phyloP scores from a whole-genome alignment of 2,888 invertebrate species.

The Melolontha melolontha region DNA sequence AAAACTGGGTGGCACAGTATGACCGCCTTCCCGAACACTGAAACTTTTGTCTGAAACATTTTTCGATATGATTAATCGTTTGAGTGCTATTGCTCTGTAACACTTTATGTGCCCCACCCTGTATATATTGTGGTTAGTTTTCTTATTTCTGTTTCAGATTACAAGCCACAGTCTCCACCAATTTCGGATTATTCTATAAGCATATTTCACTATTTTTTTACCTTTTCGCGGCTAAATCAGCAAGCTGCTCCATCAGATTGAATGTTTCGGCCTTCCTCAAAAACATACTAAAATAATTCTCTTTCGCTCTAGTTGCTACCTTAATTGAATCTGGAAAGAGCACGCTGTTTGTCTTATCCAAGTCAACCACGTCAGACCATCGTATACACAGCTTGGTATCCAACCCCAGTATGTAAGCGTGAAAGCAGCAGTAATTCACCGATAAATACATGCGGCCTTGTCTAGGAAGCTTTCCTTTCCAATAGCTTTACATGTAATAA shows the following conservation, averaged over 20 bases:
- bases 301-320: constrained; percentile 85
- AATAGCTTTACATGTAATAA: constrained; percentile 74
- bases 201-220: no score
- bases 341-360: constrained; percentile 81
- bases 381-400: constrained; percentile 90
- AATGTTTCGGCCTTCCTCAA: constrained; percentile 90
- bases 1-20: no score
- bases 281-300: constrained; percentile 93
- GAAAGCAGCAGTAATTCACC: constrained; percentile 95
- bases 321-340: constrained; percentile 89
- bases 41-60: no score
- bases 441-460: constrained; percentile 99
- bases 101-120: no score
- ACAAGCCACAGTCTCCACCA: no score
- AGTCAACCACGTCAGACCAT: constrained; percentile 90
- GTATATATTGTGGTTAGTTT: no score
- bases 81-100: no score
- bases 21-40: no score
- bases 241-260: constrained; percentile 92
- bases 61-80: no score
- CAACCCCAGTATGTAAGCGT: constrained; percentile 92
- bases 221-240: constrained; percentile 97
- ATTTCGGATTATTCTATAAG: no score
- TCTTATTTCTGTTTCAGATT: no score
- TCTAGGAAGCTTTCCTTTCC: constrained; percentile 92